Evolutionary conservation across 2,113 vertebrate species (phyloP), one percentile per base, ranked within the genome.

Genomic region (Sinocyclocheilus anophthalmus): DNA sequence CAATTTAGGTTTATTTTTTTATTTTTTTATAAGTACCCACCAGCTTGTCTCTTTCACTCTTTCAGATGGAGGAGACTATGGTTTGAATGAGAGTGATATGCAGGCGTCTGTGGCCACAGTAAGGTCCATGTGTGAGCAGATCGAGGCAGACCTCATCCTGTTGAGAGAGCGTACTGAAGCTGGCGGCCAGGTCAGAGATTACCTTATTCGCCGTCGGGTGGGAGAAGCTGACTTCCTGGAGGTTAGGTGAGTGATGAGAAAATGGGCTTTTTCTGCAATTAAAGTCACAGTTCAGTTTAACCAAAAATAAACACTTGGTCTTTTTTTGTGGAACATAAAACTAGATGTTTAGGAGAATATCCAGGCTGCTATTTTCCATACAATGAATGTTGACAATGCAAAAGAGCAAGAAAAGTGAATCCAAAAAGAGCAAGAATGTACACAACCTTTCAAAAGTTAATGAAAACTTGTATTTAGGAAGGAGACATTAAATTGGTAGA

Each of bases 221-320:
- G 98, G 97, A 75, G 98, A 99, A 93, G 97, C 97, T 85, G 98
- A 99, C 94, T 99, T 99, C 95, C 94, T 99, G 94, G 98, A 99
- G 94, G 98, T 99, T 96, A 96, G 98, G 98, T 99, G 92, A 96
- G 95, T 63, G 55, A 26, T 45, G 16, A 77, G 63, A 73, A 39
- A 10, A 10, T 45, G 9, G 42, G 42, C 9, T 10, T 45, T 45
- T 45, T 45, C 10, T 45, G 42, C 42, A 45, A 10, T 45, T 45
- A 45, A 55, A 55, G 53, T 55, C 1, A 55, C 14, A 55, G 14
- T 18, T 55, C 14, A 55, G 53, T 48, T 48, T 48, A 48, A 48
- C 45, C 45, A 48, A 48, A 10, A 48, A 33, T 14, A 69, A 33
- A 69, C 13, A 16, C 13, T 30, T 30, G 2, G 26, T 16, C 12